Evolutionary conservation across 1,140 invertebrate genomes (phyloP), one percentile per base, ranked within the genome.

Genomic region (Drosophila cardini): DNA sequence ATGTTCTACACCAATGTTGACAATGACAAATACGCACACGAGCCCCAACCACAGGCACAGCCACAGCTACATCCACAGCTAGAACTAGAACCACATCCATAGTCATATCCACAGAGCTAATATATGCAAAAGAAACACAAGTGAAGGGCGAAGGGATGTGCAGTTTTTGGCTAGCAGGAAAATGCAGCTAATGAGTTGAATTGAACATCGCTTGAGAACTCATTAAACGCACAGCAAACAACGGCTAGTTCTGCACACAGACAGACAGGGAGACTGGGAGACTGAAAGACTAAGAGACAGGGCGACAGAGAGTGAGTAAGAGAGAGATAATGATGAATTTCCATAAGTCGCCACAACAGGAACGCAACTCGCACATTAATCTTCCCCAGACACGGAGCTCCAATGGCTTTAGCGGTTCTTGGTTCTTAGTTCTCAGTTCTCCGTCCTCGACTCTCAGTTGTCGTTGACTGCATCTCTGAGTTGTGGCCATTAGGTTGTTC

Each of bases 21-120:
- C 90, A 91, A 91, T 91, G 90, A 91, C 90, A 91, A 91, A 91
- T 91, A 91, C 76, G 78, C 85, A 87, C 77, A 83, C 84, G 72
- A 78, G 61, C 30, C 8, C 36, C 60, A 67, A 10, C 5, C 53
- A 13, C 21, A 40, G 75, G 21, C 50, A 38, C 26, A 48, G 58
- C 16, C 60, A 26, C 15, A 61, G 16, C 62, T 26, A 65, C 34
- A 68, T 30, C 34, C 45, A 60, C 42, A n/a, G n/a, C n/a, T n/a
- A 26, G 21, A 1, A 26, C 21, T 26, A 26, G 21, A 55, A n/a
- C 11, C n/a, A 30, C 21, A 58, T 18, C 38, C 16, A 21, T 36
- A 36, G 26, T 45, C 16, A 13, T 34, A 53, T 30, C 13, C 38
- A 26, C 21, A 11, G 30, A n/a, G 52, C 58, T 72, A 60, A 63